phyloP scores from a whole-genome alignment of 2,113 vertebrate genomes.

The Herpailurus yagouaroundi region DNA sequence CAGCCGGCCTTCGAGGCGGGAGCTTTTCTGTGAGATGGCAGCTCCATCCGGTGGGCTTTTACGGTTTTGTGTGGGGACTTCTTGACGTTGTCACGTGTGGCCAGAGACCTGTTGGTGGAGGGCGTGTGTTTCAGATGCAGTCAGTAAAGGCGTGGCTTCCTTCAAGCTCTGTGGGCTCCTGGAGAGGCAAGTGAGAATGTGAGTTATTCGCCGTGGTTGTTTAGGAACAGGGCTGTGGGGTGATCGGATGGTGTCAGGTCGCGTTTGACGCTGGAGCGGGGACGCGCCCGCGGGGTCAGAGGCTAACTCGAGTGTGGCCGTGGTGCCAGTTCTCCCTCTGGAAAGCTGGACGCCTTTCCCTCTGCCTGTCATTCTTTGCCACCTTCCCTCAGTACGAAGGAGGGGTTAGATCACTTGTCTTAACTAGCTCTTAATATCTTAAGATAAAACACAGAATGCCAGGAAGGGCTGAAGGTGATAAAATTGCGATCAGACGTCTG shows the following conservation, averaged over 20 bases:
- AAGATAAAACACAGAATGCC: conserved; percentile 35
- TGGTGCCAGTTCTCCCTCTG: fast-evolving
- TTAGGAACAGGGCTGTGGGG: neutral
- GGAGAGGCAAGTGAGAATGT: fast-evolving
- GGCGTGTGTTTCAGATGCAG: neutral
- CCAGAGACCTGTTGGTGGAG: conserved; percentile 44
- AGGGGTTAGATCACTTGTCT: neutral
- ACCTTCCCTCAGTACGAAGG: neutral
- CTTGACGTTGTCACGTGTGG: neutral
- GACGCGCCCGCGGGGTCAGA: fast-evolving
- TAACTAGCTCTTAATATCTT: neutral
- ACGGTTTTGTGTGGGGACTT: neutral
- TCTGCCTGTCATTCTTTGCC: neutral
- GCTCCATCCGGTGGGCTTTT: neutral
- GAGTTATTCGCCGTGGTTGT: fast-evolving
- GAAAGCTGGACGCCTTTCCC: neutral
- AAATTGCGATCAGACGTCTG: conserved; percentile 42
- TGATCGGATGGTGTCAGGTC: neutral
- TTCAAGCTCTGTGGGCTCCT: fast-evolving
- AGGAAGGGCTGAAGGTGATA: neutral
- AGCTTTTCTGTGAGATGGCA: fast-evolving
- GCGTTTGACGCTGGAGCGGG: fast-evolving
- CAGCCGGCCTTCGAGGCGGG: neutral
- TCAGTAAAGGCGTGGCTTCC: conserved; percentile 24
- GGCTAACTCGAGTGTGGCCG: neutral